Conservation (phyloP, 1,140 invertebrate genomes). For the Macrotrachela quadricornifera region DNA sequence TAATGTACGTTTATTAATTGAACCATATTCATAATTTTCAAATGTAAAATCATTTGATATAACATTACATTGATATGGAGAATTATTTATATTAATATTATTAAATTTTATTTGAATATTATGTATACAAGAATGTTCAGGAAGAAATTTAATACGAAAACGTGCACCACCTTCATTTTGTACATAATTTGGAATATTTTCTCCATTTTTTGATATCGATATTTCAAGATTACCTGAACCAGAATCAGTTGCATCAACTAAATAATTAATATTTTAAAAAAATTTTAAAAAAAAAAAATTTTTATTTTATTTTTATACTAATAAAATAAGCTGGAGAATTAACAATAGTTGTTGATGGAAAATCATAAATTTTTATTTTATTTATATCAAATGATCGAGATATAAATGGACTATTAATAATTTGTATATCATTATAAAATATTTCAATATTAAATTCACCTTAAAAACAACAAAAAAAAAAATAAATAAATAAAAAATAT, state of each 20-base stretch:
- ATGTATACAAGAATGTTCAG: not conserved
- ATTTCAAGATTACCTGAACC: slow-evolving; percentile 95
- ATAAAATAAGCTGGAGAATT: slow-evolving; percentile 76
- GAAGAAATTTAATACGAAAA: not conserved
- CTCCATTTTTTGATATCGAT: slow-evolving; percentile 69
- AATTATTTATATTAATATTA: not conserved
- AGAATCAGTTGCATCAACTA: slow-evolving; percentile 74
- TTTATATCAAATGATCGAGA: slow-evolving; percentile 82
- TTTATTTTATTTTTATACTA: too few relatives aligned
- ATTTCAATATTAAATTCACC: slow-evolving; percentile 77
- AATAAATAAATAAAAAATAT: too few relatives aligned
- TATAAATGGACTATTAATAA: slow-evolving; percentile 77
- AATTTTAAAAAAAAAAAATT: too few relatives aligned
- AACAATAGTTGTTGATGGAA: slow-evolving; percentile 53
- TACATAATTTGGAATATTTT: slow-evolving; percentile 86
- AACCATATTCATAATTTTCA: not conserved
- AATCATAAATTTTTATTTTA: slow-evolving; percentile 68
- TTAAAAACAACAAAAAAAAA: slow-evolving; percentile 16
- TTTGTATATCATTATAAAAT: slow-evolving; percentile 51
- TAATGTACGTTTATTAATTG: not conserved
- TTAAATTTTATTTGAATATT: not conserved
- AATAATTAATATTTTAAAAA: too few relatives aligned
- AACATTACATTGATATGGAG: not conserved
- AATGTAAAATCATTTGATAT: not conserved
- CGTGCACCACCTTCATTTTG: not conserved